Percentiles rank a stretch among this genome's conserved stretches.
These are phyloP conservation scores for Peromyscus aztecus DNA, from an alignment of 2,797 vertebrate genomes.

Conservation along the genomic window DNA sequence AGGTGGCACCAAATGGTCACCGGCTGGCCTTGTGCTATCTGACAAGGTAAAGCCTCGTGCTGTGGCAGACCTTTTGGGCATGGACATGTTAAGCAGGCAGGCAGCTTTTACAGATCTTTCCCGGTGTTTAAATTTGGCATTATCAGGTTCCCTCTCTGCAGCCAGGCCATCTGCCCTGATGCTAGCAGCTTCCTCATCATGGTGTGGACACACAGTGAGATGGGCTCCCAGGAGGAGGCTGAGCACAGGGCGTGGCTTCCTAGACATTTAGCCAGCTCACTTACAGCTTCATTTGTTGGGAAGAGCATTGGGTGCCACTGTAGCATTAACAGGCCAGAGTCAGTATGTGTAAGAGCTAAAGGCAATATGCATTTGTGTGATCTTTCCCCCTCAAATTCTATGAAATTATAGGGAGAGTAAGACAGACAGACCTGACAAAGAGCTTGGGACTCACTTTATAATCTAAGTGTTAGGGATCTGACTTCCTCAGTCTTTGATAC, in stretches of 20 bases:
- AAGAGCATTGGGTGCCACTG: neutral
- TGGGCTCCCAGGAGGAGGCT: slow-evolving; percentile 2
- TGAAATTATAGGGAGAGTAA: slow-evolving; percentile 23
- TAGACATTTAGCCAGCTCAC: neutral
- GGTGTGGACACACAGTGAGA: neutral
- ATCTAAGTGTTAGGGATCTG: slow-evolving; percentile 15
- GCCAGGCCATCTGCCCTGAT: slow-evolving; percentile 69
- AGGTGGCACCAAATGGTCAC: slow-evolving; percentile 45
- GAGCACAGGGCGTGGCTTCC: neutral
- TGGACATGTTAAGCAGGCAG: slow-evolving; percentile 40
- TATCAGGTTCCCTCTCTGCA: slow-evolving; percentile 52
- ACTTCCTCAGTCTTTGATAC: neutral
- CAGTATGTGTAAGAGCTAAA: slow-evolving; percentile 7
- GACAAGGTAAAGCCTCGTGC: slow-evolving; percentile 63
- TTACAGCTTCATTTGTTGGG: slow-evolving; percentile 26
- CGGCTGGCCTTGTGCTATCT: slow-evolving; percentile 32
- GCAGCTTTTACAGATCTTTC: slow-evolving; percentile 47
- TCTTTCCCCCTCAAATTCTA: neutral
- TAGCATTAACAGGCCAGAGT: slow-evolving; percentile 58
- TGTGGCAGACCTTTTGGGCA: slow-evolving; percentile 50
- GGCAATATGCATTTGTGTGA: neutral
- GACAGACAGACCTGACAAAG: neutral
- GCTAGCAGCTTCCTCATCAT: slow-evolving; percentile 61
- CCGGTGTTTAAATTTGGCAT: slow-evolving; percentile 66
- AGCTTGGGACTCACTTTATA: slow-evolving; percentile 4